Conservation (phyloP, 37 sponge, comb jelly and placozoan species). For the Geodia barretti region DNA sequence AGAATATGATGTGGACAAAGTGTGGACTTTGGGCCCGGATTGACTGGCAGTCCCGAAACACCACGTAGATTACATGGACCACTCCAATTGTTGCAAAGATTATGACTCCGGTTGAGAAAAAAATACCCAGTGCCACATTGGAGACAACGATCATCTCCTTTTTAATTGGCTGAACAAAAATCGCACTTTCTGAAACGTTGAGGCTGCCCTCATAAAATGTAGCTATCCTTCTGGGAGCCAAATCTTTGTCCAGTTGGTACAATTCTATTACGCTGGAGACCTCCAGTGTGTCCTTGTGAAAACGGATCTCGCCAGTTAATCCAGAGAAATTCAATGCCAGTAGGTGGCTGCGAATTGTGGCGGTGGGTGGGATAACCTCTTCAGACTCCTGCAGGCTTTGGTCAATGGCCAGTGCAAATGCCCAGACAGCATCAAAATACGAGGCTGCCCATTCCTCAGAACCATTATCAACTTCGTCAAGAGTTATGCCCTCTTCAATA, state of each 20-base stretch:
- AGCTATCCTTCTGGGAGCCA: not conserved
- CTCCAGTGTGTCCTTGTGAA: not conserved
- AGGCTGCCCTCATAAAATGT: not conserved
- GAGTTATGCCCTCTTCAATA: not conserved
- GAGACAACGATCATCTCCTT: not conserved
- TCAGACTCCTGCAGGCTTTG: not conserved
- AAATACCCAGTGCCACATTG: not conserved
- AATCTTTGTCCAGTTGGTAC: not conserved
- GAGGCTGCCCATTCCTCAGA: not conserved
- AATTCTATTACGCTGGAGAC: not conserved
- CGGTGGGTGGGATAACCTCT: not conserved
- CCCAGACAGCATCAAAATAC: conserved; percentile 44
- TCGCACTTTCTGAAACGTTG: not conserved
- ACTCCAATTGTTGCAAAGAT: not conserved
- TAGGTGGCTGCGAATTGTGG: not conserved
- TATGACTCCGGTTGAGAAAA: not conserved
- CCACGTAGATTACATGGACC: not conserved
- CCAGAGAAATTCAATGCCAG: not conserved
- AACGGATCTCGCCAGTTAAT: not conserved
- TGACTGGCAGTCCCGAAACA: not conserved
- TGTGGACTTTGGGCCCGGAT: conserved; percentile 17
- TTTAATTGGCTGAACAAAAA: not conserved
- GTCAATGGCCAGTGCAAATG: conserved; percentile 35
- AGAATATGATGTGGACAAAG: conserved; percentile 40
- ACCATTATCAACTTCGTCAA: not conserved